A percentile compares a stretch with the other conserved stretches of the same genome.
These are phyloP conservation scores for Hemicentrotus pulcherrimus DNA, from an alignment of 35 echinoderm and acorn worm species.

Conservation along the genomic window DNA sequence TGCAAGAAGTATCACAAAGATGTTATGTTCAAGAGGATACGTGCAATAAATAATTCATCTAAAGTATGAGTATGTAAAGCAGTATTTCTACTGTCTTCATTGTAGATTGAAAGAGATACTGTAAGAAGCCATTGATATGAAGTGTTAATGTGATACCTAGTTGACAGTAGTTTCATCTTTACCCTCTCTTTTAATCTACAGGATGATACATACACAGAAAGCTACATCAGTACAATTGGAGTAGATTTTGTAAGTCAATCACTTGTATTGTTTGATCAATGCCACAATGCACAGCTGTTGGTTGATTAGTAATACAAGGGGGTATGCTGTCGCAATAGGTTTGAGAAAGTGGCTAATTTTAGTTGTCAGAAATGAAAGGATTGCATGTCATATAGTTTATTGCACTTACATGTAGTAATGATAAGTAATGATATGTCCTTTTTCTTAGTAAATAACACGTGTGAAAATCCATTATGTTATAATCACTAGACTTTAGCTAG, in stretches of 20 bases:
- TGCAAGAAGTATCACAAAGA: slow-evolving; percentile 80
- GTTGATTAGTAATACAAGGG: background rate
- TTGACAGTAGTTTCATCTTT: too few relatives aligned
- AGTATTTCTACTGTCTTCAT: too few relatives aligned
- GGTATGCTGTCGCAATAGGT: background rate
- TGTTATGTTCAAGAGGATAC: too few relatives aligned
- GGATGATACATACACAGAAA: slow-evolving; percentile 99
- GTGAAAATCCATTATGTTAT: too few relatives aligned
- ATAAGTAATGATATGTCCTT: too few relatives aligned
- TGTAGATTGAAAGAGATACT: too few relatives aligned
- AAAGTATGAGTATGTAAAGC: too few relatives aligned
- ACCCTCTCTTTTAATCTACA: slow-evolving; percentile 38
- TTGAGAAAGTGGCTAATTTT: background rate
- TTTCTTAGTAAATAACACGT: too few relatives aligned
- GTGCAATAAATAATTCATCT: too few relatives aligned
- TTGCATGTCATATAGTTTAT: background rate
- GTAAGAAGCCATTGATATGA: too few relatives aligned
- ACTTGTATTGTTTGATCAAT: background rate
- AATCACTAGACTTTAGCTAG: too few relatives aligned
- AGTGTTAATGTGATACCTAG: too few relatives aligned
- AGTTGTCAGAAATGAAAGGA: background rate
- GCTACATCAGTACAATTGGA: slow-evolving; percentile 99
- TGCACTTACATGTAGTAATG: background rate
- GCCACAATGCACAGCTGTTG: background rate
- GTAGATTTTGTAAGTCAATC: slow-evolving; percentile 99